Percentiles rank a stretch among this genome's conserved stretches.
These are phyloP conservation scores for Datnioides undecimradiatus DNA, from an alignment of 2,113 vertebrate genomes.

Conservation along the genomic window DNA sequence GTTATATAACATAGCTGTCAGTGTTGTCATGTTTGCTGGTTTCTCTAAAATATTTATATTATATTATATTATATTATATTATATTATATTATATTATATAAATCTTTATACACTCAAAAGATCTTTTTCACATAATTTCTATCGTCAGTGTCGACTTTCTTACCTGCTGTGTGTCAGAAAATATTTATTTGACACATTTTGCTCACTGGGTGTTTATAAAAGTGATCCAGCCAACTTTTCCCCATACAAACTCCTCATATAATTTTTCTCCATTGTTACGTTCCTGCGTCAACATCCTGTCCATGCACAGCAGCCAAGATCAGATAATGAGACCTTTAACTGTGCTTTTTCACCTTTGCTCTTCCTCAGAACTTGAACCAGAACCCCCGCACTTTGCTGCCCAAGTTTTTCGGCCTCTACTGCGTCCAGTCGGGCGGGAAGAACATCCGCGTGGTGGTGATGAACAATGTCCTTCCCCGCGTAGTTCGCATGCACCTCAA, in stretches of 20 bases:
- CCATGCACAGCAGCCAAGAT: not conserved
- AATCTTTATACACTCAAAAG: no score
- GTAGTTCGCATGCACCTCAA: constrained; percentile 98
- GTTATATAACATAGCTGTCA: no score
- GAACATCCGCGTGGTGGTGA: constrained; percentile 97
- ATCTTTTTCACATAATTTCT: no score
- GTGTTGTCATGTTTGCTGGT: no score
- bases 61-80: no score
- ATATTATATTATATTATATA: no score
- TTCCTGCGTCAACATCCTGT: not conserved
- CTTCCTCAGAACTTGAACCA: constrained; percentile 93
- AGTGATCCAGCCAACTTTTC: not conserved
- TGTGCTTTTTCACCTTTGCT: not conserved
- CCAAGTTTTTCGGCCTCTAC: constrained; percentile 98
- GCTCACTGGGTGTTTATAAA: not conserved
- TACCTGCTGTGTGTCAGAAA: no score
- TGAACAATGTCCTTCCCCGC: constrained; percentile 97
- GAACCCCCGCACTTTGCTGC: constrained; percentile 96
- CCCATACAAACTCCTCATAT: constrained; percentile 1
- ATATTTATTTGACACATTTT: not conserved
- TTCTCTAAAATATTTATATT: no score
- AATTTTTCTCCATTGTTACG: not conserved
- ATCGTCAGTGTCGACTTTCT: no score
- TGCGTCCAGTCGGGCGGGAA: constrained; percentile 98
- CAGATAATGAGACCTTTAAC: not conserved